These are phyloP conservation scores for Echinarachnius parma DNA, from an alignment of 53 echinoderm and acorn worm species.

Conservation along the genomic window DNA sequence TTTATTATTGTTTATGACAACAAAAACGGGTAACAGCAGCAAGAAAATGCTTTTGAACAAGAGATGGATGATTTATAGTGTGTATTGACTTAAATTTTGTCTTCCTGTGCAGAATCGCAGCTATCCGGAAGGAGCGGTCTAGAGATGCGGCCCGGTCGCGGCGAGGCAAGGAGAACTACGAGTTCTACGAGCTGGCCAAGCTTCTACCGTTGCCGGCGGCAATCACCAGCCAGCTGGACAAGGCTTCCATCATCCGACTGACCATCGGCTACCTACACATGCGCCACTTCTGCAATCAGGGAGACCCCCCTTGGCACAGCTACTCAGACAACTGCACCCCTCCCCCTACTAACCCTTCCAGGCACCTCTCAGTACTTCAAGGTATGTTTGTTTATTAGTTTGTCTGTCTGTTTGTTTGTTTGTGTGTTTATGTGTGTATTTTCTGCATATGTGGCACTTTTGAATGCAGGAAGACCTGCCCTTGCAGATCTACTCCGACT, in stretches of 20 bases:
- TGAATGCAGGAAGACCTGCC: conserved; percentile 85
- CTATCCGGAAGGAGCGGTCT: conserved; percentile 91
- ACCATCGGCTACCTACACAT: conserved; percentile 98
- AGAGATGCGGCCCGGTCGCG: conserved; percentile 89
- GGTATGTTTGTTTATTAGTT: no score
- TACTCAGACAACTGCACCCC: conserved; percentile 19
- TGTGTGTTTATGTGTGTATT: no score
- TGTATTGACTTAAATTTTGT: no score
- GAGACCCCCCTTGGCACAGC: conserved; percentile 90
- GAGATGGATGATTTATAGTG: no score
- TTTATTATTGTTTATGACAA: no score
- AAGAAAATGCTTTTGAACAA: no score
- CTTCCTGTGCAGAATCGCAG: conserved; percentile 62
- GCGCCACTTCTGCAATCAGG: conserved; percentile 83
- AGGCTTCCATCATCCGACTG: conserved; percentile 95
- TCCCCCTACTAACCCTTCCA: conserved; percentile 26
- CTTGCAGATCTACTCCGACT: conserved; percentile 62
- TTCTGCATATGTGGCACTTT: conserved; percentile 91
- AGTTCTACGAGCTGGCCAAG: conserved; percentile 98
- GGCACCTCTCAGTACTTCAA: conserved; percentile 42
- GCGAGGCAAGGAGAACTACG: conserved; percentile 96
- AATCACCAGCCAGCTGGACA: conserved; percentile 99
- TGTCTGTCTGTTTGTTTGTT: no score
- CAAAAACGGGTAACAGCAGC: no score
- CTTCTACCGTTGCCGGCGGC: conserved; percentile 94